Base-by-base conservation (phyloP, 2,797 vertebrate species). In the Lepidocolaptes lacrymiger region DNA sequence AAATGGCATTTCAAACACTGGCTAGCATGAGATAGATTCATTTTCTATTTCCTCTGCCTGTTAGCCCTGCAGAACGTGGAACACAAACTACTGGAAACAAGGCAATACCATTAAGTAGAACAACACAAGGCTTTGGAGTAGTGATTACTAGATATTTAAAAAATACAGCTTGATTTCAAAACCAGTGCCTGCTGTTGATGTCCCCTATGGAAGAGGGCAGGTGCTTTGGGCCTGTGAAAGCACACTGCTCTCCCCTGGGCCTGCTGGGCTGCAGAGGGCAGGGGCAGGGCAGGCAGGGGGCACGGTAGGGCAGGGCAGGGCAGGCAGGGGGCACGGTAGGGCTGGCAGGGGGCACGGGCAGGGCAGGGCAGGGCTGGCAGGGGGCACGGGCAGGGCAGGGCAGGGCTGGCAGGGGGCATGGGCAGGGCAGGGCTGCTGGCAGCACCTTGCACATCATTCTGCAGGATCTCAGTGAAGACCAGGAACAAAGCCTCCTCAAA, bases 401-500 rank as follows among this genome's bases (percentile, higher is more conserved):
- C 56, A 2, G n/a, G 37, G 24, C 4, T 78, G 59, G 18, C 36
- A 71, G 28, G 44, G 61, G 71, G 61, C 77, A 66, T 44, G 36
- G 36, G 36, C 36, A 37, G 79, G 91, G 74, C 83, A 89, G 32
- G 48, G 74, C n/a, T 76, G 86, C 23, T 56, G 58, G 46, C 43
- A 39, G 91, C 89, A 99, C 99, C 99, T 98, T 99, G 99, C 51
- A 99, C 99, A 43, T 99, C 99, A 34, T 98, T 99, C 96, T 99
- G 99, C 63, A 99, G 98, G 94, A 99, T 99, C 97, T 99, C 99
- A 0, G 99, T 99, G 96, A 99, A 99, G 54, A 99, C 99, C 9
- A 99, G 98, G 97, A 99, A 99, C 83, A 99, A 98, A 28, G 99
- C 99, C 89, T 99, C 99, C 97, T 99, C 99, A 64, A 99, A 99